Conservation (phyloP, 2,113 vertebrate genomes). For the Ellobius talpinus region DNA sequence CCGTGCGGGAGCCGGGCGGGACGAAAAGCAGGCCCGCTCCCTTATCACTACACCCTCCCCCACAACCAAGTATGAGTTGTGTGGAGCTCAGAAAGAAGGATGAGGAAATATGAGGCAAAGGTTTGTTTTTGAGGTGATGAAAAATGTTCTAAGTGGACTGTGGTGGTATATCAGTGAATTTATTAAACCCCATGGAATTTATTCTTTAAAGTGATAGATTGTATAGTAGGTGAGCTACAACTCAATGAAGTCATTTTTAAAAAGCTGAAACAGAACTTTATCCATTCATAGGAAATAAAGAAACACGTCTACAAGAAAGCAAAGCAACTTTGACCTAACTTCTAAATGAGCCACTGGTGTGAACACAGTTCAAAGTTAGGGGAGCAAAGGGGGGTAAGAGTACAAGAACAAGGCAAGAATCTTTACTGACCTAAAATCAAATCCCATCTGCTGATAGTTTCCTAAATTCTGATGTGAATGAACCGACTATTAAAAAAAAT, state of each 20-base stretch:
- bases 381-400: too few relatives aligned
- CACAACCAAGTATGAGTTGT: not conserved
- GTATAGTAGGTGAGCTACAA: not conserved
- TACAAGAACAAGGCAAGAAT: not conserved
- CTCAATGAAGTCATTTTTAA: not conserved
- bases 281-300: not conserved
- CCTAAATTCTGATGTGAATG: not conserved
- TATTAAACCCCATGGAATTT: not conserved
- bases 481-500: not conserved
- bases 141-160: not conserved
- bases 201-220: not conserved
- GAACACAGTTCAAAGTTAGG: not conserved
- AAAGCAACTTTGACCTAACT: slow-evolving; percentile 2
- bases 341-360: not conserved
- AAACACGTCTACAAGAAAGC: slow-evolving; percentile 38
- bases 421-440: not conserved
- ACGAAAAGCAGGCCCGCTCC: too few relatives aligned
- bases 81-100: not conserved
- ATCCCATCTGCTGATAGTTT: not conserved
- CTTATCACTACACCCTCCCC: too few relatives aligned
- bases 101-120: not conserved
- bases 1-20: too few relatives aligned
- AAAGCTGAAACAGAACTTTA: not conserved
- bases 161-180: not conserved
- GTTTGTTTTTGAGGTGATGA: slow-evolving; percentile 8